These are phyloP conservation scores for Actinernus sp. DNA, from an alignment of 92 coral and sea anemone species.

Conservation along the genomic window DNA sequence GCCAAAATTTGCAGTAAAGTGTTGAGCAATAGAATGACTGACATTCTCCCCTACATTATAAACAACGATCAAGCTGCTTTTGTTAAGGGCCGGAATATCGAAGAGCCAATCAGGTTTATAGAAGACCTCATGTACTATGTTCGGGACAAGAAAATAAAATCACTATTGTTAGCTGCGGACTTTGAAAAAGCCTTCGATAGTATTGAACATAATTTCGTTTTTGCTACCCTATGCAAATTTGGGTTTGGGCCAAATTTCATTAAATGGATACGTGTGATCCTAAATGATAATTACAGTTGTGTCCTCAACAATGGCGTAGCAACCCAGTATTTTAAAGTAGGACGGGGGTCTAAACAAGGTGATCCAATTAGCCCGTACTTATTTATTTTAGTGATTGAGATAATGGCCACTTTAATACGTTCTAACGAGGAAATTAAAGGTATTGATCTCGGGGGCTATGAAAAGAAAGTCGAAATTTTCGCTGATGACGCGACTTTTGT, in stretches of 20 bases:
- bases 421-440: conserved; percentile 15
- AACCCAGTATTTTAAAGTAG: neutral
- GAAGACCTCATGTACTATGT: neutral
- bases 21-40: conserved; percentile 9
- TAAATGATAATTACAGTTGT: conserved; percentile 1
- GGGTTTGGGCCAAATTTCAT: conserved; percentile 12
- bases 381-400: conserved; percentile 11
- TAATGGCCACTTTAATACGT: conserved; percentile 1
- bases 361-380: conserved; percentile 17
- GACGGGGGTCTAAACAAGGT: conserved; percentile 12
- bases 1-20: conserved; percentile 21
- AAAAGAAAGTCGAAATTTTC: conserved; percentile 9
- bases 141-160: neutral
- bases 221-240: conserved; percentile 9
- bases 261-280: conserved; percentile 6
- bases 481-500: conserved; percentile 31
- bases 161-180: conserved; percentile 4
- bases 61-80: conserved; percentile 1
- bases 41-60: conserved; percentile 3
- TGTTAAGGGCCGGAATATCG: conserved; percentile 1
- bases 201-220: conserved; percentile 17
- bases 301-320: conserved; percentile 13
- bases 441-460: neutral
- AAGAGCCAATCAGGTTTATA: neutral
- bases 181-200: conserved; percentile 7